A percentile compares a stretch with the other conserved stretches of the same genome.
These are phyloP conservation scores for Troides oblongomaculatus DNA, from an alignment of 2,888 invertebrate species.

Conservation along the genomic window DNA sequence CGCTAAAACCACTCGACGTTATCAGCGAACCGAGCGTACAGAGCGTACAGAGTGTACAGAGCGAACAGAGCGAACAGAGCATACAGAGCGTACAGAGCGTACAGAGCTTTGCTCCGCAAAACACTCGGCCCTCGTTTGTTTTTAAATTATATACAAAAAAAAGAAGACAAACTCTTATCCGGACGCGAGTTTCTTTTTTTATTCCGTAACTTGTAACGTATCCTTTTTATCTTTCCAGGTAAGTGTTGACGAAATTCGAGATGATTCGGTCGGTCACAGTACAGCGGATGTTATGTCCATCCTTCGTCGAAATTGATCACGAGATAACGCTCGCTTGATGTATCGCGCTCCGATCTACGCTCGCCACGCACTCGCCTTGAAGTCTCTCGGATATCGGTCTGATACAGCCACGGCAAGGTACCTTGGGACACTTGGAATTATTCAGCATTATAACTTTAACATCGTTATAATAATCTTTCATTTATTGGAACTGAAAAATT, in stretches of 20 bases:
- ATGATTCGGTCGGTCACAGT: slow-evolving; percentile 36
- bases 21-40: slow-evolving; percentile 4
- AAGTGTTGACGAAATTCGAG: slow-evolving; percentile 67
- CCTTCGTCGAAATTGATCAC: slow-evolving; percentile 35
- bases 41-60: neutral
- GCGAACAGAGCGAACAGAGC: neutral
- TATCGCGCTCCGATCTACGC: slow-evolving; percentile 35
- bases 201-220: slow-evolving; percentile 46
- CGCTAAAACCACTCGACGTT: slow-evolving; percentile 7
- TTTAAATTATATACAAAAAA: slow-evolving; percentile 18
- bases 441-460: too few relatives aligned
- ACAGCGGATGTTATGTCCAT: slow-evolving; percentile 32
- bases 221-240: slow-evolving; percentile 70
- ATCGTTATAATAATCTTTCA: too few relatives aligned
- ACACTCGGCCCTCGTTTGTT: slow-evolving; percentile 20
- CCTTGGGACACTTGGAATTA: too few relatives aligned
- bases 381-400: neutral
- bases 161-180: slow-evolving; percentile 36
- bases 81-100: neutral
- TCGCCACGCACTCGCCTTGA: slow-evolving; percentile 25
- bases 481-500: too few relatives aligned
- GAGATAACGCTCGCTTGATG: slow-evolving; percentile 34
- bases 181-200: slow-evolving; percentile 18
- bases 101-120: slow-evolving; percentile 24
- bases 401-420: neutral